A percentile compares a stretch with the other conserved stretches of the same genome.
Evolutionary conservation across 2,888 invertebrate genomes (phyloP).

Genomic region (Altica lythri): DNA sequence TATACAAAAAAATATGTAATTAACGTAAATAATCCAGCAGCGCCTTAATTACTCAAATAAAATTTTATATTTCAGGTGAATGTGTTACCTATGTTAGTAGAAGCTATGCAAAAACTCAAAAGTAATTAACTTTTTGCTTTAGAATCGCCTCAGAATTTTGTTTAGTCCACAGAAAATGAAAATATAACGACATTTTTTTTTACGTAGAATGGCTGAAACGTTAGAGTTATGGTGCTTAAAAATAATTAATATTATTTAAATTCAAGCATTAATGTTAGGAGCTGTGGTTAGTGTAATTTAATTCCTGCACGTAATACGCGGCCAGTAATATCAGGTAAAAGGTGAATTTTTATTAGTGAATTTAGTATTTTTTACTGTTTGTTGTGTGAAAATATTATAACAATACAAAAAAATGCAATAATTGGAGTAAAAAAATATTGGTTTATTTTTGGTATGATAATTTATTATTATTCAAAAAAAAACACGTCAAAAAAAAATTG

Average conservation of each 20-base stretch:
- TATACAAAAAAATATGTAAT: not conserved
- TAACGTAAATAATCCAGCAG: not conserved
- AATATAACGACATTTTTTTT: conserved; percentile 12
- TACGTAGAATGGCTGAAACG: not conserved
- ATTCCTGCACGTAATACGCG: not conserved
- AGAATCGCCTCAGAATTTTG: conserved; percentile 10
- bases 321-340: not conserved
- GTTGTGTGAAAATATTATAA: too few relatives aligned
- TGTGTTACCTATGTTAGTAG: conserved; percentile 3
- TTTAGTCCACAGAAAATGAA: conserved; percentile 13
- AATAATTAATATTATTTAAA: conserved; percentile 14
- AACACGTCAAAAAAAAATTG: too few relatives aligned
- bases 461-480: too few relatives aligned
- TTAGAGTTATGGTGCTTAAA: conserved; percentile 2
- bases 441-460: too few relatives aligned
- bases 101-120: not conserved
- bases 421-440: too few relatives aligned
- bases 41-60: conserved; percentile 1
- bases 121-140: conserved; percentile 16
- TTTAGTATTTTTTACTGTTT: too few relatives aligned
- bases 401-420: too few relatives aligned
- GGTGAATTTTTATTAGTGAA: not conserved
- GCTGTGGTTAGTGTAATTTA: conserved; percentile 2
- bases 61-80: not conserved
- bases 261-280: conserved; percentile 10